Evolutionary conservation across 2,888 invertebrate species (phyloP).

Genomic region (Venustoraphidia nigricollis): DNA sequence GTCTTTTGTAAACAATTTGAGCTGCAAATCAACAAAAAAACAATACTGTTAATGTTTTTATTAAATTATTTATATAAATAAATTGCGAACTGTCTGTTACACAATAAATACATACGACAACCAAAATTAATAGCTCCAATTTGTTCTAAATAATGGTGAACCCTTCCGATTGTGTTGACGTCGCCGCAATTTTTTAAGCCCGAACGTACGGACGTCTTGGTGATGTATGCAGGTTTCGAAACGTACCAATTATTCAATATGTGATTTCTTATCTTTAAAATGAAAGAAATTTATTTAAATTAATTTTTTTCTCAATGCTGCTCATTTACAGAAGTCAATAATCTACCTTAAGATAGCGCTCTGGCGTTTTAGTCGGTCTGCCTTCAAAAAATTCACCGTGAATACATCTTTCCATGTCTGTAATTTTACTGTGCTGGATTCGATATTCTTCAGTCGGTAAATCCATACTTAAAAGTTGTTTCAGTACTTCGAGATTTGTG

Average conservation of each 20-base stretch:
- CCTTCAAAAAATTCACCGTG: constrained; percentile 41
- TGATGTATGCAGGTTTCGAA: constrained; percentile 36
- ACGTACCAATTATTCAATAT: constrained; percentile 37
- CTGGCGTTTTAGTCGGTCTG: constrained; percentile 34
- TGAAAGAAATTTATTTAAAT: constrained; percentile 1
- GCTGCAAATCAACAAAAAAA: neutral
- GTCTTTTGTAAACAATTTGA: constrained; percentile 1
- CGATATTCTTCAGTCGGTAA: constrained; percentile 28
- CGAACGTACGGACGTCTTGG: constrained; percentile 38
- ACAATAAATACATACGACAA: constrained; percentile 29
- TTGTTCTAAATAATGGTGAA: constrained; percentile 43
- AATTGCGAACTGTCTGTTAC: no score
- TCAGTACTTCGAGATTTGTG: no score
- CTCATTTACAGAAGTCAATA: neutral
- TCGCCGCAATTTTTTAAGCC: constrained; percentile 44
- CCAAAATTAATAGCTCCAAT: constrained; percentile 47
- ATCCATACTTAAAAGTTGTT: constrained; percentile 17
- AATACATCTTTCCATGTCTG: constrained; percentile 35
- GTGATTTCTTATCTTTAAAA: constrained; percentile 35
- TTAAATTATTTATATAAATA: no score
- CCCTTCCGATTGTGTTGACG: constrained; percentile 41
- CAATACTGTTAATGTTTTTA: constrained; percentile 6
- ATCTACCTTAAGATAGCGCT: constrained; percentile 34
- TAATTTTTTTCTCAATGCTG: neutral
- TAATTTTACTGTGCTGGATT: constrained; percentile 26